These are phyloP conservation scores for Aphidius ervi DNA, from an alignment of 1,140 invertebrate genomes.

Conservation along the genomic window DNA sequence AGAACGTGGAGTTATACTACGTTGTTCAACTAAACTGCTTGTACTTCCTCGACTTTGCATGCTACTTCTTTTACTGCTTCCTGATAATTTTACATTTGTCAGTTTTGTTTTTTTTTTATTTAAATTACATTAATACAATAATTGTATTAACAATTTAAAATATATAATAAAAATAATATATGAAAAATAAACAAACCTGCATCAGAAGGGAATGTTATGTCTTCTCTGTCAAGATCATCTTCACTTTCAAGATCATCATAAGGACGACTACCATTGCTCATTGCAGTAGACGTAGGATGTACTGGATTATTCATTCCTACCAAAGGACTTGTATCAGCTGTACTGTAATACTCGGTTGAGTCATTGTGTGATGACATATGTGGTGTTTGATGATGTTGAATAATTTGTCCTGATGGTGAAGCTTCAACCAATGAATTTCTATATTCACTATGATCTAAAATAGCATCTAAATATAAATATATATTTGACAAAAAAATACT, in stretches of 20 bases:
- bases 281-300: constrained; percentile 49
- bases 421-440: constrained; percentile 44
- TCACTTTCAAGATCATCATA: constrained; percentile 88
- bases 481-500: not conserved
- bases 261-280: constrained; percentile 60
- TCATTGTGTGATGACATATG: constrained; percentile 45
- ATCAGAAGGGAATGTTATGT: constrained; percentile 78
- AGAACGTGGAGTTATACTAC: constrained; percentile 78
- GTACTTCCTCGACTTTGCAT: constrained; percentile 86
- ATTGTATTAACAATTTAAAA: constrained; percentile 9
- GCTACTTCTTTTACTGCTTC: constrained; percentile 82
- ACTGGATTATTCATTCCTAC: constrained; percentile 51
- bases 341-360: constrained; percentile 44
- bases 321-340: constrained; percentile 54
- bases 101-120: constrained; percentile 22
- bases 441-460: constrained; percentile 40
- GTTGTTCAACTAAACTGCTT: constrained; percentile 74
- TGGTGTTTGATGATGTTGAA: constrained; percentile 44
- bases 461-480: not conserved
- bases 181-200: constrained; percentile 54
- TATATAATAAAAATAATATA: not conserved
- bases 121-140: constrained; percentile 14
- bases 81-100: constrained; percentile 56
- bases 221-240: constrained; percentile 81
- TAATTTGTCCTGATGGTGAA: constrained; percentile 38